Conservation (phyloP, 2,797 vertebrate genomes). For the Hirundo rustica region DNA sequence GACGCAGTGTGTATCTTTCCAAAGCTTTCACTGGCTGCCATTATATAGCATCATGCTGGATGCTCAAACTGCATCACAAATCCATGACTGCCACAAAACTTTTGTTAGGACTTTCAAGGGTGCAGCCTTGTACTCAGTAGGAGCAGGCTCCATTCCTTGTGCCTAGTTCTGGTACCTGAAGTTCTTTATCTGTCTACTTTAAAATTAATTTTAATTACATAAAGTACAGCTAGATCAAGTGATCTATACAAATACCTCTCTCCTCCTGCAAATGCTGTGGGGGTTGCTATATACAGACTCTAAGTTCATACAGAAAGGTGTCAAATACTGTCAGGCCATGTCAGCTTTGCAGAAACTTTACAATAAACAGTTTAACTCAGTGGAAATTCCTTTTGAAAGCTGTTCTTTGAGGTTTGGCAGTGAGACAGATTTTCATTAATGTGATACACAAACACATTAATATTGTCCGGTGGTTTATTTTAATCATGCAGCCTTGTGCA, state of each 20-base stretch:
- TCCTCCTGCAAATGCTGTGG: background rate
- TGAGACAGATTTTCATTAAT: background rate
- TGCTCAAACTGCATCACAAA: background rate
- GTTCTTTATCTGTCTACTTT: background rate
- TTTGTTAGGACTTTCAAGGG: background rate
- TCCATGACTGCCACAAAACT: background rate
- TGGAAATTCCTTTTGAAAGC: background rate
- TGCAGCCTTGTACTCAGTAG: background rate
- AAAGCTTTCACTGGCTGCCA: background rate
- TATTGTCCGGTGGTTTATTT: background rate
- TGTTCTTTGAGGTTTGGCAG: constrained; percentile 4
- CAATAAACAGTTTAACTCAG: background rate
- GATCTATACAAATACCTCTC: background rate
- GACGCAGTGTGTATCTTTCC: background rate
- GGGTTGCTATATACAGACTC: background rate
- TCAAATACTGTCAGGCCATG: background rate
- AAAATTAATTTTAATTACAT: background rate
- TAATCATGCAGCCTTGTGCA: background rate
- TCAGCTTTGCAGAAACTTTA: constrained; percentile 17
- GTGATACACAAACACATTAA: background rate
- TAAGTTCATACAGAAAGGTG: background rate
- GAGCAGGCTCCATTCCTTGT: background rate
- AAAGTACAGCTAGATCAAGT: background rate
- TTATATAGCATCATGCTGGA: background rate
- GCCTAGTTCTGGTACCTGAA: background rate